Percentiles rank a stretch among this genome's conserved stretches.
These are phyloP conservation scores for Spialia ferax DNA, from an alignment of 2,888 invertebrate genomes.

Conservation along the genomic window DNA sequence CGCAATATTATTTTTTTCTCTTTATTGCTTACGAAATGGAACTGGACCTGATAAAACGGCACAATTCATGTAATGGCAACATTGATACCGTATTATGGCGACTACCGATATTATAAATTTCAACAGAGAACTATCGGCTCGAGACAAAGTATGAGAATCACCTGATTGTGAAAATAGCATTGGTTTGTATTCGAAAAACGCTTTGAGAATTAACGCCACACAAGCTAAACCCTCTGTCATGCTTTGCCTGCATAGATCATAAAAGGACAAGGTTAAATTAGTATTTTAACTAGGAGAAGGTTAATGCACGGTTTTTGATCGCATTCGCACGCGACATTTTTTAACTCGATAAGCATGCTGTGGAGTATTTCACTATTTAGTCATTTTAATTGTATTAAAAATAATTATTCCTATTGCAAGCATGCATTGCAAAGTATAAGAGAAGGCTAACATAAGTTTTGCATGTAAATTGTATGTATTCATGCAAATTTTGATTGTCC, in stretches of 20 bases:
- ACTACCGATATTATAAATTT: slow-evolving; percentile 51
- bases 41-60: slow-evolving; percentile 67
- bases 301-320: slow-evolving; percentile 27
- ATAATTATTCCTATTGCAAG: too few relatives aligned
- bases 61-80: slow-evolving; percentile 56
- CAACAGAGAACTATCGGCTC: slow-evolving; percentile 98
- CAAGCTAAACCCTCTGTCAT: slow-evolving; percentile 60
- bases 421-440: too few relatives aligned
- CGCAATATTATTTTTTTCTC: slow-evolving; percentile 74
- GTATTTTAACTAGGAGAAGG: slow-evolving; percentile 18
- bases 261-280: slow-evolving; percentile 2
- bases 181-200: slow-evolving; percentile 89
- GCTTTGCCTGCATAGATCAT: slow-evolving; percentile 60
- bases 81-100: slow-evolving; percentile 50
- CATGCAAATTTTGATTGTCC: too few relatives aligned
- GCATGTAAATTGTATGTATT: too few relatives aligned
- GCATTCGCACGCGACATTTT: slow-evolving; percentile 28
- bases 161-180: slow-evolving; percentile 98
- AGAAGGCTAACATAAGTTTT: too few relatives aligned
- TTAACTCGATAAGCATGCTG: slow-evolving; percentile 14
- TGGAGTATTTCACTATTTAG: not conserved
- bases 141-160: slow-evolving; percentile 99
- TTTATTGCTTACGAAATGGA: slow-evolving; percentile 83
- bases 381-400: not conserved
- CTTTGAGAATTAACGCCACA: slow-evolving; percentile 62